Percentiles rank a stretch among this genome's conserved stretches.
These are phyloP conservation scores for Acromyrmex heyeri DNA, from an alignment of 1,140 invertebrate genomes.

Conservation along the genomic window DNA sequence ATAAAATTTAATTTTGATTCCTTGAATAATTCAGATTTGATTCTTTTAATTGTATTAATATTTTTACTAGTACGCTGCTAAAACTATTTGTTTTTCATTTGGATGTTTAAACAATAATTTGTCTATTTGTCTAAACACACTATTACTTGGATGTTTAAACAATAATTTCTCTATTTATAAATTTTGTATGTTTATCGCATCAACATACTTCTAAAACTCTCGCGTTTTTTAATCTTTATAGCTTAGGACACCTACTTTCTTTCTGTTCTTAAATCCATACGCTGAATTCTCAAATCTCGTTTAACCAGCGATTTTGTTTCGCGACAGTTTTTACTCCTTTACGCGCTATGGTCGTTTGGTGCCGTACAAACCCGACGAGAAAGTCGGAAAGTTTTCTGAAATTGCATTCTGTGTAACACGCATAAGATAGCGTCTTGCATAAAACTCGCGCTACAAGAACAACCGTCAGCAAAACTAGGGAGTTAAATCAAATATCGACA, in stretches of 20 bases:
- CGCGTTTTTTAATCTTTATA: background rate
- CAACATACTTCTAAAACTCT: background rate
- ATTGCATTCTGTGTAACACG: constrained; percentile 39
- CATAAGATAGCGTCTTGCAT: constrained; percentile 8
- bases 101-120: too few species aligned
- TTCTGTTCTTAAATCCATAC: constrained; percentile 10
- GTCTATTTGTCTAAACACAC: too few species aligned
- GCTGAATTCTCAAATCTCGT: constrained; percentile 17
- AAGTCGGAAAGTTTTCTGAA: constrained; percentile 43
- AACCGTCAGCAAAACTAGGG: constrained; percentile 41
- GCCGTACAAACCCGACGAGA: background rate
- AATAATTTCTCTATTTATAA: background rate
- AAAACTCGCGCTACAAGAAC: constrained; percentile 41
- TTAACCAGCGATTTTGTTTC: constrained; percentile 36
- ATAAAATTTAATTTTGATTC: background rate
- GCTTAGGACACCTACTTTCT: background rate
- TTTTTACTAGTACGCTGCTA: background rate
- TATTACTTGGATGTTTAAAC: too few species aligned
- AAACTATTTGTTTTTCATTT: background rate
- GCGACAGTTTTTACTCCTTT: background rate
- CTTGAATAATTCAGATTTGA: background rate
- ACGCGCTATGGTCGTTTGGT: background rate
- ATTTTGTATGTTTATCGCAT: background rate
- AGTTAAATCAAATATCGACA: constrained; percentile 59
- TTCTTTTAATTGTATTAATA: background rate